phyloP scores from a whole-genome alignment of 2,888 invertebrate genomes.

The Odontomyia ornata region DNA sequence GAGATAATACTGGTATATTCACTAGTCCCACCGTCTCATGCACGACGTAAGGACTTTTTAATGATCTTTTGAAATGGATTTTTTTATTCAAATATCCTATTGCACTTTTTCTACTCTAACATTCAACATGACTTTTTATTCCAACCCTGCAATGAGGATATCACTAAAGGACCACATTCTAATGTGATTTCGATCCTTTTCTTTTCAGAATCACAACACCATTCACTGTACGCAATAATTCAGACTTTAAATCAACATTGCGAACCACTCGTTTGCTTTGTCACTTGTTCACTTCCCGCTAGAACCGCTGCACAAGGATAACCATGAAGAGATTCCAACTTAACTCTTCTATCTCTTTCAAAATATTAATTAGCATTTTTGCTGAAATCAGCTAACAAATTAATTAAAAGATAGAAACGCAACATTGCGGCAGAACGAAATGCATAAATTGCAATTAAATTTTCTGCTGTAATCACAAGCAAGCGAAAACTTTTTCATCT shows the following conservation, averaged over 20 bases:
- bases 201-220: background rate
- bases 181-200: background rate
- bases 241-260: background rate
- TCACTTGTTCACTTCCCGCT: background rate
- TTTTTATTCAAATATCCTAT: too few species aligned
- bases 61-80: too few species aligned
- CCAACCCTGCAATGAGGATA: too few species aligned
- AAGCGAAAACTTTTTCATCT: background rate
- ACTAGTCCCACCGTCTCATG: background rate
- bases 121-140: too few species aligned
- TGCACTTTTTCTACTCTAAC: too few species aligned
- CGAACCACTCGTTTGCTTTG: background rate
- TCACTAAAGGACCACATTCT: background rate
- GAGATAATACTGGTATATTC: slow-evolving; percentile 1
- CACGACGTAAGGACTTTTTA: background rate
- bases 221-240: background rate
- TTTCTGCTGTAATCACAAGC: background rate
- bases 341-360: background rate
- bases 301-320: background rate
- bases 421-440: background rate
- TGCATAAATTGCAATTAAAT: too few species aligned
- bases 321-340: background rate
- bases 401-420: background rate
- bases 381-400: background rate
- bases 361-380: background rate